phyloP scores from a whole-genome alignment of 2,113 vertebrate genomes.

The Argyrosomus japonicus region DNA sequence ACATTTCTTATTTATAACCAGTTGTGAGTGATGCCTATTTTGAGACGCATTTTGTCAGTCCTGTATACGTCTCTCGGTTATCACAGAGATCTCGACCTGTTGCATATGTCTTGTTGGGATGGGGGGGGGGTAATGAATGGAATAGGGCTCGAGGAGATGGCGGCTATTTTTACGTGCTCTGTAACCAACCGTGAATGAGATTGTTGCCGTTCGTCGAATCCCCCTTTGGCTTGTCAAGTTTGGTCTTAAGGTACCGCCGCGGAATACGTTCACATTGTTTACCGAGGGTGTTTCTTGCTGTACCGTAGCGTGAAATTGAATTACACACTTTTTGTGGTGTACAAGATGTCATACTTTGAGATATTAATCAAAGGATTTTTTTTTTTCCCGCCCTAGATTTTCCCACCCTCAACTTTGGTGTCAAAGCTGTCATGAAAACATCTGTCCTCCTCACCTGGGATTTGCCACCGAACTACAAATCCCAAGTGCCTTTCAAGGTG shows the following conservation, averaged over 20 bases:
- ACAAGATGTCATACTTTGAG: slow-evolving; percentile 31
- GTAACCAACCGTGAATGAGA: slow-evolving; percentile 59
- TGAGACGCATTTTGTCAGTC: slow-evolving; percentile 36
- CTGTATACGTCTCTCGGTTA: slow-evolving; percentile 41
- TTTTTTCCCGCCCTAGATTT: slow-evolving; percentile 83
- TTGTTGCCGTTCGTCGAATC: slow-evolving; percentile 41
- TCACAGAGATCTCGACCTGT: slow-evolving; percentile 35
- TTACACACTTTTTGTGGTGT: slow-evolving; percentile 38
- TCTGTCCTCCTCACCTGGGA: slow-evolving; percentile 99
- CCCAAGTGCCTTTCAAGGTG: slow-evolving; percentile 96
- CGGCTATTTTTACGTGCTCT: slow-evolving; percentile 56
- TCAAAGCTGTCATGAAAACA: slow-evolving; percentile 96
- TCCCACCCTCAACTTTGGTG: slow-evolving; percentile 94
- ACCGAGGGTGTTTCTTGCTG: slow-evolving; percentile 6
- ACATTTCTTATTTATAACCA: slow-evolving; percentile 56
- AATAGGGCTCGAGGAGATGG: slow-evolving; percentile 41
- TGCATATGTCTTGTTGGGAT: slow-evolving; percentile 12
- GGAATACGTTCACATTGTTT: slow-evolving; percentile 41
- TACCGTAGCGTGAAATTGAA: slow-evolving; percentile 59
- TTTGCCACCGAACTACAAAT: slow-evolving; percentile 96
- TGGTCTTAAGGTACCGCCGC: slow-evolving; percentile 35
- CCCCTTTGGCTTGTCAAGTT: slow-evolving; percentile 47
- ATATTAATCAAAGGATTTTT: slow-evolving; percentile 50
- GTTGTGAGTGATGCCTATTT: slow-evolving; percentile 52
- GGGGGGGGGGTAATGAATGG: slow-evolving; percentile 22